Conservation (phyloP, 2,113 vertebrate species). For the Pachypanchax playfairii region DNA sequence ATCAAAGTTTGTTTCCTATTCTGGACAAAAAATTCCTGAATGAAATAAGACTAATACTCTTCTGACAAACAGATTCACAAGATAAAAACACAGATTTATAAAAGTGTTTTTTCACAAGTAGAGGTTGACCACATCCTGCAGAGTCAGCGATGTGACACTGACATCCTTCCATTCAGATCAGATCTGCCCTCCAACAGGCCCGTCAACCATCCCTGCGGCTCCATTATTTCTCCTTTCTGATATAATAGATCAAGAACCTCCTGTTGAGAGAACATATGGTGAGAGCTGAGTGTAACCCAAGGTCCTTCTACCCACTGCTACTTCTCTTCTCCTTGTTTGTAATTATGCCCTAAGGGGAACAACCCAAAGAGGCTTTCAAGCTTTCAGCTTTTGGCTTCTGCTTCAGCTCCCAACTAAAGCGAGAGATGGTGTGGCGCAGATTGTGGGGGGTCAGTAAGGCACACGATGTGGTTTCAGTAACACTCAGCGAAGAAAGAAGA, state of each 20-base stretch:
- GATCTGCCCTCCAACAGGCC: slow-evolving; percentile 14
- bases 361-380: slow-evolving; percentile 33
- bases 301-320: slow-evolving; percentile 33
- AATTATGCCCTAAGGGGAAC: slow-evolving; percentile 65
- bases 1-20: too few species aligned
- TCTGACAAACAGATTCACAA: background rate
- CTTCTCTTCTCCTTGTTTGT: slow-evolving; percentile 46
- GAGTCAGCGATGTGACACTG: slow-evolving; percentile 30
- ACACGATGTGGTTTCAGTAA: slow-evolving; percentile 28
- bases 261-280: slow-evolving; percentile 62
- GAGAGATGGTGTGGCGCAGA: slow-evolving; percentile 25
- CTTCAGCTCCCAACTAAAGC: slow-evolving; percentile 18
- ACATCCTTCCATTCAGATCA: slow-evolving; percentile 30
- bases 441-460: slow-evolving; percentile 39
- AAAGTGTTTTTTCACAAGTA: slow-evolving; percentile 4
- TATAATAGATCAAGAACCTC: slow-evolving; percentile 59
- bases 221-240: slow-evolving; percentile 53
- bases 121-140: slow-evolving; percentile 46
- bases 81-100: background rate
- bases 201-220: slow-evolving; percentile 42
- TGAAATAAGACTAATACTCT: too few species aligned
- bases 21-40: background rate
- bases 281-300: slow-evolving; percentile 33
- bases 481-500: background rate
- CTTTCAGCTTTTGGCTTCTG: slow-evolving; percentile 28